A percentile compares a stretch with the other conserved stretches of the same genome.
Conservation (phyloP, 35 echinoderm and acorn worm genomes). For the Anneissia japonica region DNA sequence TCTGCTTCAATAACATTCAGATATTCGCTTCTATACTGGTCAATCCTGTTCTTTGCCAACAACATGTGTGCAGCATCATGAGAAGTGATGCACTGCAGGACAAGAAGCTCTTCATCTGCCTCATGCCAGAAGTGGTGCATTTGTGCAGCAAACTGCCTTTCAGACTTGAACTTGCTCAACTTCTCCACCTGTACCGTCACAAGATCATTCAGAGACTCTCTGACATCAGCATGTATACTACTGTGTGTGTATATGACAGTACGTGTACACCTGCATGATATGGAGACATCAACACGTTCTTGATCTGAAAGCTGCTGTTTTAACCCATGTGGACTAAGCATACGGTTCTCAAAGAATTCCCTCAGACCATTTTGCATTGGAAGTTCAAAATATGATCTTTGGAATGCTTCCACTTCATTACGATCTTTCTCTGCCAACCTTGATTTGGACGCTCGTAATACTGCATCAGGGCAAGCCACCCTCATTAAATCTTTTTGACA, state of each 20-base stretch:
- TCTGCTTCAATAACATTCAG: too few relatives aligned
- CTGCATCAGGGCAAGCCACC: slow-evolving; percentile 17
- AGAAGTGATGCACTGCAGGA: slow-evolving; percentile 32
- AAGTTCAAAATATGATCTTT: slow-evolving; percentile 13
- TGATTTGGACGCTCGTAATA: slow-evolving; percentile 23
- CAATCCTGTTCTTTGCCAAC: slow-evolving; percentile 18
- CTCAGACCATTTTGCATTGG: slow-evolving; percentile 16
- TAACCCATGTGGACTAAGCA: not conserved
- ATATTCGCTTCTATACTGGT: slow-evolving; percentile 7
- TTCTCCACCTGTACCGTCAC: slow-evolving; percentile 1
- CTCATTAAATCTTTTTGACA: slow-evolving; percentile 24
- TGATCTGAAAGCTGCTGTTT: not conserved
- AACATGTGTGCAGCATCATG: slow-evolving; percentile 18
- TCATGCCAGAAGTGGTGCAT: slow-evolving; percentile 19
- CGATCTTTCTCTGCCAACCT: not conserved
- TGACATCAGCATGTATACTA: slow-evolving; percentile 19
- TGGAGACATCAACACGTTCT: too few relatives aligned
- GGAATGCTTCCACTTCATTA: slow-evolving; percentile 1
- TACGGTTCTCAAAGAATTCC: not conserved
- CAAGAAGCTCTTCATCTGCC: not conserved
- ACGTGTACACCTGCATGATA: too few relatives aligned
- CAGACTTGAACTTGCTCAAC: slow-evolving; percentile 29
- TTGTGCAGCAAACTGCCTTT: slow-evolving; percentile 1
- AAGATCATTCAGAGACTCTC: not conserved
- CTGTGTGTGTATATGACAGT: slow-evolving; percentile 4